Conservation (phyloP, 2,797 vertebrate species). For the Cuniculus paca region DNA sequence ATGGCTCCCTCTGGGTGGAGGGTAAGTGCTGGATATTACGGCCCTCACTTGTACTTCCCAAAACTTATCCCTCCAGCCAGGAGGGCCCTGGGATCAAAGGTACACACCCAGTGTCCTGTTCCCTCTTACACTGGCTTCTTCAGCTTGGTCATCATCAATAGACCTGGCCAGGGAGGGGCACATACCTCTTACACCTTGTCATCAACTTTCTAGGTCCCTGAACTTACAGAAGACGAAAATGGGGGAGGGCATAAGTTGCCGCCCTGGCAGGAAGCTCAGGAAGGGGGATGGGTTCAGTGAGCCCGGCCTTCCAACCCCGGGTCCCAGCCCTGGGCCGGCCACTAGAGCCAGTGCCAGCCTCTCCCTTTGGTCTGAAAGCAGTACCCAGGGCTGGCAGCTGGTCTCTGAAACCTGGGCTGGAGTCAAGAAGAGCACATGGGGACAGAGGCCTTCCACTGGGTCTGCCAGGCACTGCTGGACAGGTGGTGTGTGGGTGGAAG, state of each 20-base stretch:
- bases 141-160: neutral
- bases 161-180: neutral
- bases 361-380: neutral
- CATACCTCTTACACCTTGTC: too few relatives aligned
- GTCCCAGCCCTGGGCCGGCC: neutral
- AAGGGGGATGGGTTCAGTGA: neutral
- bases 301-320: neutral
- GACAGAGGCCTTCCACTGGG: neutral
- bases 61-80: neutral
- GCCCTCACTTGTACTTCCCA: neutral
- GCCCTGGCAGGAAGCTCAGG: neutral
- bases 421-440: neutral
- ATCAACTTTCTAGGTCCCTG: neutral
- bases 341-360: fast-evolving
- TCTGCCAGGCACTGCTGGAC: neutral
- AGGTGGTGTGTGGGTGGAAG: neutral
- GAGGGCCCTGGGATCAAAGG: neutral
- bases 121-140: too few relatives aligned
- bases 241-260: fast-evolving
- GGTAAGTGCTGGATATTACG: fast-evolving
- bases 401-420: neutral
- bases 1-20: fast-evolving
- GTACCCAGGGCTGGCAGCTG: neutral
- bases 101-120: neutral
- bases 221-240: neutral